A percentile compares a stretch with the other conserved stretches of the same genome.
Conservation (phyloP, 2,888 invertebrate genomes). For the Lasioglossum zephyrum region DNA sequence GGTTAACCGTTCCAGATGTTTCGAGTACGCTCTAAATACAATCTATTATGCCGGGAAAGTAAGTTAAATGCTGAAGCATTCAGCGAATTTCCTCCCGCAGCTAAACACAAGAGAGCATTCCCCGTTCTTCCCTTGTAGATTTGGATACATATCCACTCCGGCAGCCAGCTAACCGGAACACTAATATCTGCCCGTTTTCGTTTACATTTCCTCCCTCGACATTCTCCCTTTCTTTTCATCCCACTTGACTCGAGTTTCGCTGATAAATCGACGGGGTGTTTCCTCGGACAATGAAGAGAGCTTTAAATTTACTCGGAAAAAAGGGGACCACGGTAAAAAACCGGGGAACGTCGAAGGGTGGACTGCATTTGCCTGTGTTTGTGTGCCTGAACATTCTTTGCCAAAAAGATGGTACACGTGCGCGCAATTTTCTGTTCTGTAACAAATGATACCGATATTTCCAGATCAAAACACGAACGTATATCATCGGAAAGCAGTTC, state of each 20-base stretch:
- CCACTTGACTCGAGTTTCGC: conserved; percentile 53
- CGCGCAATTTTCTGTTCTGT: background rate
- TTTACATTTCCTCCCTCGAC: conserved; percentile 45
- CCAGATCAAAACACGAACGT: background rate
- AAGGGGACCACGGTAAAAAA: background rate
- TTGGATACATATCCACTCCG: conserved; percentile 17
- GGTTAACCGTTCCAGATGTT: conserved; percentile 26
- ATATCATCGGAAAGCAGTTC: too few relatives aligned
- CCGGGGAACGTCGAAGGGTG: background rate
- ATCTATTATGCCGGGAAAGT: conserved; percentile 8
- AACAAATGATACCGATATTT: background rate
- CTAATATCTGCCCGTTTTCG: conserved; percentile 41
- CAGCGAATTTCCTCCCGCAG: conserved; percentile 21
- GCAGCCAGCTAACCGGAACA: conserved; percentile 27
- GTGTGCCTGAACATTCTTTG: background rate
- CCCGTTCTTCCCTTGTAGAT: conserved; percentile 37
- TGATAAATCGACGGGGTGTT: conserved; percentile 69
- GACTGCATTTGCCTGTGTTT: background rate
- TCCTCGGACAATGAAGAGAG: conserved; percentile 44
- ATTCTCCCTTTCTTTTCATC: conserved; percentile 50
- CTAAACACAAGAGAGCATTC: conserved; percentile 11
- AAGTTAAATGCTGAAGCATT: conserved; percentile 8
- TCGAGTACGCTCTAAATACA: conserved; percentile 30
- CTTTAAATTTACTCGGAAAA: conserved; percentile 58
- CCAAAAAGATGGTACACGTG: background rate